Base-by-base conservation (phyloP, 1,140 invertebrate genomes). In the Leptopilina clavipes region DNA sequence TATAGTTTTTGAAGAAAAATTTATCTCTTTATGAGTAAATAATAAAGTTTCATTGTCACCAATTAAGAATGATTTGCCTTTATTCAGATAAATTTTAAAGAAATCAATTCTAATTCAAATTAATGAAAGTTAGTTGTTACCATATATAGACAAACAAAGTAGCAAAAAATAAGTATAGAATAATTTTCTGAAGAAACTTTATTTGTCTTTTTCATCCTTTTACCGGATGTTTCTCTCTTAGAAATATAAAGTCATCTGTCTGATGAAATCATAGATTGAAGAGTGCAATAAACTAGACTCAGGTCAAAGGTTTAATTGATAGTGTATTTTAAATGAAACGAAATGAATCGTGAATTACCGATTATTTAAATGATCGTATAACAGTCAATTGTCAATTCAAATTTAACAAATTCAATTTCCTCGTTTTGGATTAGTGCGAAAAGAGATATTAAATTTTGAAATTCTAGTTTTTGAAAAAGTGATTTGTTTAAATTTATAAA, bases 261-360 rank as follows among this genome's bases (percentile, higher is more conserved):
- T 65, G 22, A 65, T 65, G 59, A 65, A 65, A 65, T 65, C 12
- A 31, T 31, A 65, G 25, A 37, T 65, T 65, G 59, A 65, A 65
- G 59, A 65, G 59, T 65, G 59, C 59, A 65, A 65, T 6, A 65
- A 31, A 65, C 59, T 65, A 65, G 22, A n/a, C 59, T 14, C 56
- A 25, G 22, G 12, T 59, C 22, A 59, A 25, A 14, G 56, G 56
- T 59, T 19, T 59, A 31, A 65, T 65, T 65, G 59, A 65, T 37
- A 65, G 22, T 65, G 25, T 31, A 31, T 65, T 31, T 52, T 17
- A 52, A 52, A n/a, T 52, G 48, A 52, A n/a, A 17, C 48, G 5
- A 8, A 65, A 31, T 22, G 22, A 65, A 65, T 65, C 11, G 25
- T 31, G 3, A 31, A 31, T 25, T n/a, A n/a, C 5, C 25, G 25